These are phyloP conservation scores for Sarcophaga carnaria DNA, from an alignment of 2,888 invertebrate genomes.

Conservation along the genomic window DNA sequence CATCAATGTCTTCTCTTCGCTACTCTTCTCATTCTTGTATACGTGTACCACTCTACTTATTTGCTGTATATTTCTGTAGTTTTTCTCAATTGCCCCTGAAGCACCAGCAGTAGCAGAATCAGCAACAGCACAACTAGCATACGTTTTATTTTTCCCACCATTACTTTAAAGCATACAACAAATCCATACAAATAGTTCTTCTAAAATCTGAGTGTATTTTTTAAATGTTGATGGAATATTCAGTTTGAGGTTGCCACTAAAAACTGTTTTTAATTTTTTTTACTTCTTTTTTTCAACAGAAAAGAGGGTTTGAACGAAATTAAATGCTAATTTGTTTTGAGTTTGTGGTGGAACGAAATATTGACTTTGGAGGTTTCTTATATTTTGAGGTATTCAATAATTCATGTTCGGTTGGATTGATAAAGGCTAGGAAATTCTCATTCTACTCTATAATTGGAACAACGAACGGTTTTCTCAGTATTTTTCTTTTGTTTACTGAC, in stretches of 20 bases:
- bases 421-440: too few species aligned
- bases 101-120: constrained; percentile 1
- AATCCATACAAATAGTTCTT: neutral
- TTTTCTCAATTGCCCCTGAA: constrained; percentile 40
- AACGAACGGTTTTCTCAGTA: too few species aligned
- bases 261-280: too few species aligned
- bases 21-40: neutral
- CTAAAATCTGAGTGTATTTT: constrained; percentile 5
- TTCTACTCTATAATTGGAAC: too few species aligned
- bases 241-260: neutral
- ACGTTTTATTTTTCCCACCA: constrained; percentile 33
- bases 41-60: neutral
- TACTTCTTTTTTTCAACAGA: too few species aligned
- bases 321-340: too few species aligned
- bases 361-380: too few species aligned
- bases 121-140: constrained; percentile 1
- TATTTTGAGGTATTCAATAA: too few species aligned
- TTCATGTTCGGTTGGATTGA: too few species aligned
- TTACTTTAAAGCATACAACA: constrained; percentile 38
- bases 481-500: too few species aligned
- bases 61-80: neutral
- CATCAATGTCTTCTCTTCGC: constrained; percentile 39
- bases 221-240: neutral
- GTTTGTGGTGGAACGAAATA: too few species aligned
- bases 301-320: too few species aligned